A percentile compares a stretch with the other conserved stretches of the same genome.
Conservation (phyloP, 2,113 vertebrate genomes). For the Maccullochella peelii region DNA sequence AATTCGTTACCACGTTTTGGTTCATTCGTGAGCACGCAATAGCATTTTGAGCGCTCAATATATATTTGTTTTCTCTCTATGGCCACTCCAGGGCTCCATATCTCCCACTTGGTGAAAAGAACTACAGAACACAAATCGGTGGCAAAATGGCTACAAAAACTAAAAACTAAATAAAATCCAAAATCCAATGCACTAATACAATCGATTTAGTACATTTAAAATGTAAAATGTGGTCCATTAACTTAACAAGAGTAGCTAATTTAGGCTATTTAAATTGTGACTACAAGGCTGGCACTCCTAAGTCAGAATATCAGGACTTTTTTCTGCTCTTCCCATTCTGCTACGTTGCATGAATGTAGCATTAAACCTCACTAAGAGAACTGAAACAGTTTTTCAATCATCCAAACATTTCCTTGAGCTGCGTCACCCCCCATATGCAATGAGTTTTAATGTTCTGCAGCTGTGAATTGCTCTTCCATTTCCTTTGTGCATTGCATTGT, state of each 20-base stretch:
- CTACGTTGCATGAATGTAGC: background rate
- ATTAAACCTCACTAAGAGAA: slow-evolving; percentile 1
- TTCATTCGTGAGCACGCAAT: too few species aligned
- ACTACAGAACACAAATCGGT: background rate
- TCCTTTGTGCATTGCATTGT: background rate
- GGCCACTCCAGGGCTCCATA: too few species aligned
- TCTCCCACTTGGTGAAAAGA: background rate
- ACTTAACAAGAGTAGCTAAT: background rate
- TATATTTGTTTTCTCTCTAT: too few species aligned
- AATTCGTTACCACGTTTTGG: too few species aligned
- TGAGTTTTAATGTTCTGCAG: slow-evolving; percentile 38
- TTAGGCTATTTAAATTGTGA: background rate
- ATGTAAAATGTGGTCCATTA: background rate
- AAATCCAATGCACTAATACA: background rate
- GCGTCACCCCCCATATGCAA: slow-evolving; percentile 1
- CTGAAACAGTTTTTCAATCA: background rate
- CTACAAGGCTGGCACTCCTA: background rate
- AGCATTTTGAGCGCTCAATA: too few species aligned
- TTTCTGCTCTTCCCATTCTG: background rate
- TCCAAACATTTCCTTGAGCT: slow-evolving; percentile 33
- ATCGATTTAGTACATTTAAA: background rate
- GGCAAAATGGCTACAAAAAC: background rate
- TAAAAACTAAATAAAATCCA: background rate
- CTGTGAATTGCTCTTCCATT: background rate
- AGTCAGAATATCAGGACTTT: background rate